These are phyloP conservation scores for Seriola aureovittata DNA, from an alignment of 2,113 vertebrate genomes.

Conservation along the genomic window DNA sequence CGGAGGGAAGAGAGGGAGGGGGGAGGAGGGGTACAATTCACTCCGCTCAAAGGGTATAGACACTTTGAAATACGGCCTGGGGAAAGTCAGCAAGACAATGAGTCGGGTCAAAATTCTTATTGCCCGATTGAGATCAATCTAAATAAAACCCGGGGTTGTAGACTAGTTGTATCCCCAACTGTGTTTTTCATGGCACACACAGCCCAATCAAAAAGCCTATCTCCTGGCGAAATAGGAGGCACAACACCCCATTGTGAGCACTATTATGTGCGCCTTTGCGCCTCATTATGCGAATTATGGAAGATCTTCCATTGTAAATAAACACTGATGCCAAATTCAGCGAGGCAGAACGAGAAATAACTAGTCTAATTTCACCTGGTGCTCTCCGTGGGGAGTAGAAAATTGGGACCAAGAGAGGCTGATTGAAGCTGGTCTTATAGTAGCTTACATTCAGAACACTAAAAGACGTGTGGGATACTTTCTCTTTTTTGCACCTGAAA, in stretches of 20 bases:
- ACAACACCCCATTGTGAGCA: slow-evolving; percentile 77
- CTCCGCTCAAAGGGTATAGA: slow-evolving; percentile 76
- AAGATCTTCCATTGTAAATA: slow-evolving; percentile 79
- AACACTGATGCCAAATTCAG: slow-evolving; percentile 72
- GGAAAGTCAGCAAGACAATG: slow-evolving; percentile 79
- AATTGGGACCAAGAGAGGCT: slow-evolving; percentile 50
- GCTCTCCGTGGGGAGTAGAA: slow-evolving; percentile 53
- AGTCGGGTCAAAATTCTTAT: slow-evolving; percentile 81
- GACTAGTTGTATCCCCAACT: slow-evolving; percentile 83
- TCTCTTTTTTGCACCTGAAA: slow-evolving; percentile 2
- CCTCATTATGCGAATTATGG: slow-evolving; percentile 84
- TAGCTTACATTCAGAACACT: neutral
- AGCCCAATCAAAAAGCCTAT: slow-evolving; percentile 78
- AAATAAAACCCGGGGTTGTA: slow-evolving; percentile 84
- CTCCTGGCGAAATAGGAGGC: slow-evolving; percentile 75
- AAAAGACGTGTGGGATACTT: neutral
- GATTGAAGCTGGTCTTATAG: slow-evolving; percentile 14
- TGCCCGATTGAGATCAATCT: slow-evolving; percentile 83
- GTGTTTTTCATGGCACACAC: slow-evolving; percentile 79
- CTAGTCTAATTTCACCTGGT: slow-evolving; percentile 77
- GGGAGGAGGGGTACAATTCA: slow-evolving; percentile 60
- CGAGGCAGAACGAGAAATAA: slow-evolving; percentile 57
- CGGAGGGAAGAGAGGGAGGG: slow-evolving; percentile 20
- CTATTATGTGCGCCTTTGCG: slow-evolving; percentile 79
- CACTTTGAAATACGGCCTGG: slow-evolving; percentile 81